phyloP scores from a whole-genome alignment of 1,140 invertebrate genomes.

The Zaprionus nigranus region DNA sequence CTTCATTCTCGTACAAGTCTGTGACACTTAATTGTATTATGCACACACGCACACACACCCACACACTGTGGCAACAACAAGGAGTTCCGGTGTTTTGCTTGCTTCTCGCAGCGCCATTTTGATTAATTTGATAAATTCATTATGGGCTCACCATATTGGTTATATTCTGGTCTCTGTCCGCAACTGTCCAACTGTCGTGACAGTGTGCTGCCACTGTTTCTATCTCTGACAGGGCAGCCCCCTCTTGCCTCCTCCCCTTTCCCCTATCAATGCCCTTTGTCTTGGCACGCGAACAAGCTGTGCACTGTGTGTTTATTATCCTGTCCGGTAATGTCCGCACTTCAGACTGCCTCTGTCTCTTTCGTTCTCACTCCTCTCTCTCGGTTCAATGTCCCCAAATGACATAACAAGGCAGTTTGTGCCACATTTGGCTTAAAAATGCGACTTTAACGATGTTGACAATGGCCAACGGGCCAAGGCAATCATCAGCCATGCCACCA shows the following conservation, averaged over 20 bases:
- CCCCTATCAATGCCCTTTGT: conserved; percentile 18
- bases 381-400: conserved; percentile 70
- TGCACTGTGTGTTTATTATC: conserved; percentile 53
- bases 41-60: conserved; percentile 46
- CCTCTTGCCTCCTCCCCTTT: not conserved
- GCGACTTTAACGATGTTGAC: conserved; percentile 72
- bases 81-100: conserved; percentile 57
- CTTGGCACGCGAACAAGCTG: conserved; percentile 36
- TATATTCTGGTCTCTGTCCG: conserved; percentile 27
- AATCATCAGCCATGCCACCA: not conserved
- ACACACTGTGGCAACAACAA: conserved; percentile 23
- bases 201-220: conserved; percentile 8
- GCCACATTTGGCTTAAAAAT: conserved; percentile 77
- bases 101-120: conserved; percentile 65
- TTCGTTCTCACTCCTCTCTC: not conserved
- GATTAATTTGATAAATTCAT: conserved; percentile 83
- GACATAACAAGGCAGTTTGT: conserved; percentile 75
- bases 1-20: conserved; percentile 67
- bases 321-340: conserved; percentile 19
- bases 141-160: conserved; percentile 78
- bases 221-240: not conserved
- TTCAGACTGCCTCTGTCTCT: not conserved
- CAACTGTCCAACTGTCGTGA: conserved; percentile 12
- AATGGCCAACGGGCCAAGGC: conserved; percentile 16
- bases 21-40: conserved; percentile 74